These are phyloP conservation scores for Dinocampus coccinellae DNA, from an alignment of 2,888 invertebrate species.

Conservation along the genomic window DNA sequence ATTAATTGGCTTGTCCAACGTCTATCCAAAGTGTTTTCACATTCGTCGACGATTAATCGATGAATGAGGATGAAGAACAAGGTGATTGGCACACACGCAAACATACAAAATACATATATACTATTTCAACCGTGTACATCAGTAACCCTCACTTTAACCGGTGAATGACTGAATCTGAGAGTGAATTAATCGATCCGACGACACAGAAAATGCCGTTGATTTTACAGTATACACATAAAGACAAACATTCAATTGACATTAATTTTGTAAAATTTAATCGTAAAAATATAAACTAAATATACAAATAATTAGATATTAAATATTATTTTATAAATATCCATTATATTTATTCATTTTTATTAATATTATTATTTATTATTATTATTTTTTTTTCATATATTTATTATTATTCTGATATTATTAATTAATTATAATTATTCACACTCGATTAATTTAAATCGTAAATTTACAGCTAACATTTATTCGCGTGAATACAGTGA, in stretches of 20 bases:
- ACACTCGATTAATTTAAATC: conserved; percentile 48
- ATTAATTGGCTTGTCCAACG: conserved; percentile 27
- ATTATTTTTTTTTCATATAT: too few species aligned
- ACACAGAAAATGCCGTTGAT: conserved; percentile 13
- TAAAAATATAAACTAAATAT: too few species aligned
- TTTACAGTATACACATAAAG: too few species aligned
- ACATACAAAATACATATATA: too few species aligned
- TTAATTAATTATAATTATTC: conserved; percentile 43
- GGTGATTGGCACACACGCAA: conserved; percentile 12
- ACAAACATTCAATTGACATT: too few species aligned
- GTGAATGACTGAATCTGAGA: conserved; percentile 13
- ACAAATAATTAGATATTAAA: too few species aligned
- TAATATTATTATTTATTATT: conserved; percentile 22
- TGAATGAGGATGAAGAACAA: conserved; percentile 30
- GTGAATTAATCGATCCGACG: conserved; percentile 31
- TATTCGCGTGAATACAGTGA: background rate
- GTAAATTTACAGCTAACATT: conserved; percentile 14
- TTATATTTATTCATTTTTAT: too few species aligned
- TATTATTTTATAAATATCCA: too few species aligned
- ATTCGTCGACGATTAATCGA: conserved; percentile 34
- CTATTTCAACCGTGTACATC: background rate
- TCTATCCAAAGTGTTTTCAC: conserved; percentile 17
- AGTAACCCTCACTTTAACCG: conserved; percentile 29
- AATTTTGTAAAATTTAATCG: too few species aligned
- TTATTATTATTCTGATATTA: background rate